Conservation (phyloP, 2,113 vertebrate species). For the Dasyprocta punctata region DNA sequence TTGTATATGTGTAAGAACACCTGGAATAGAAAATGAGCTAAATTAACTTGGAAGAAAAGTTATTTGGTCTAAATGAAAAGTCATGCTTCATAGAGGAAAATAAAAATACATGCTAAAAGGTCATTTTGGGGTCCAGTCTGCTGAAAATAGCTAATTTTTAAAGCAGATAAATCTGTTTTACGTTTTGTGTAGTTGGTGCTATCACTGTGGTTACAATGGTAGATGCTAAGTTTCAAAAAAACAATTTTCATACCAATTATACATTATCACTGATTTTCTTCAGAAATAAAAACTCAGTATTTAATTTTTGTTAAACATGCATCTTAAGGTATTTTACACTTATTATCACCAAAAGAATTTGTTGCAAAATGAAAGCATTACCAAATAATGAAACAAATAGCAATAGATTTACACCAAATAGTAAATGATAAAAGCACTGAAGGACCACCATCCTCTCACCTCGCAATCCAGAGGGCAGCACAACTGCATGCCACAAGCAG, state of each 20-base stretch:
- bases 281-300: conserved; percentile 18
- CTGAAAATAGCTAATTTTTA: neutral
- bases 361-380: neutral
- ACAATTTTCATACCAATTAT: conserved; percentile 8
- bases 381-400: conserved; percentile 4
- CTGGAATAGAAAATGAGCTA: conserved; percentile 8
- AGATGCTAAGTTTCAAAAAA: neutral
- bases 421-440: conserved; percentile 26
- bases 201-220: neutral
- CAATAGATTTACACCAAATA: neutral
- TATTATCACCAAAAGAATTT: neutral
- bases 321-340: neutral
- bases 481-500: neutral
- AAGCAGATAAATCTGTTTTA: neutral
- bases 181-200: neutral
- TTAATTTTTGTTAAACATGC: conserved; percentile 10
- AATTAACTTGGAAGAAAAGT: conserved; percentile 14
- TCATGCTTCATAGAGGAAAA: neutral
- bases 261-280: neutral
- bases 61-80: conserved; percentile 50
- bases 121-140: neutral
- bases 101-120: neutral
- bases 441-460: neutral
- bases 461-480: neutral
- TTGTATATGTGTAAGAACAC: neutral